These are phyloP conservation scores for Crotophaga sulcirostris DNA, from an alignment of 2,113 vertebrate genomes.

Conservation along the genomic window DNA sequence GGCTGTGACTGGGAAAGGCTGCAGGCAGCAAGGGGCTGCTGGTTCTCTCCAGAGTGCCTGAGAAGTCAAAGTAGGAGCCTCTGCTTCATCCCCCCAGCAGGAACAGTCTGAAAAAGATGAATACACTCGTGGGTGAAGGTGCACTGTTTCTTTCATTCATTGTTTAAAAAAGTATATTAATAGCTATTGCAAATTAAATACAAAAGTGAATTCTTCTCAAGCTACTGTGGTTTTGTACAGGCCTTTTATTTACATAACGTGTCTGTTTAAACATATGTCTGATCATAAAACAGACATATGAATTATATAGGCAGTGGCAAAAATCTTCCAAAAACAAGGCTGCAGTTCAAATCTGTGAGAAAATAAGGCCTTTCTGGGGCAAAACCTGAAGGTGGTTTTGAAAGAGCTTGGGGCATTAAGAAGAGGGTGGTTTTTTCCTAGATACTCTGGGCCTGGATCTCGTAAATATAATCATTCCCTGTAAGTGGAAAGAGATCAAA, in stretches of 20 bases:
- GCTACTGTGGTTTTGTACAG: not conserved
- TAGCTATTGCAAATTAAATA: not conserved
- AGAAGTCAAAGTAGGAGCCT: not conserved
- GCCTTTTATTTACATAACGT: not conserved
- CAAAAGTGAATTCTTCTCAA: not conserved
- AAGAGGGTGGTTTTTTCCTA: not conserved
- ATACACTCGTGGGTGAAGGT: not conserved
- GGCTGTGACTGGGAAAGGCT: not conserved
- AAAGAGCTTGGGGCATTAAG: not conserved
- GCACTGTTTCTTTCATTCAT: not conserved
- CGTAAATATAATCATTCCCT: not conserved
- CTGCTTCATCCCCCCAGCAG: not conserved
- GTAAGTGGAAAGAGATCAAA: not conserved
- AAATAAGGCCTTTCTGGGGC: not conserved
- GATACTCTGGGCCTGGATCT: not conserved
- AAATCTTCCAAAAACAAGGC: not conserved
- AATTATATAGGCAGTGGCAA: not conserved
- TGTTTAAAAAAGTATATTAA: not conserved
- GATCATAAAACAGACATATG: not conserved
- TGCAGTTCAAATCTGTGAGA: not conserved
- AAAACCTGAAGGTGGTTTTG: not conserved
- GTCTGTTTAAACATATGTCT: too few species aligned
- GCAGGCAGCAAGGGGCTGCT: not conserved
- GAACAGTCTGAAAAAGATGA: not conserved
- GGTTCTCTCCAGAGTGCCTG: not conserved